These are phyloP conservation scores for Dendrocopos noguchii DNA, from an alignment of 2,113 vertebrate species.

Conservation along the genomic window DNA sequence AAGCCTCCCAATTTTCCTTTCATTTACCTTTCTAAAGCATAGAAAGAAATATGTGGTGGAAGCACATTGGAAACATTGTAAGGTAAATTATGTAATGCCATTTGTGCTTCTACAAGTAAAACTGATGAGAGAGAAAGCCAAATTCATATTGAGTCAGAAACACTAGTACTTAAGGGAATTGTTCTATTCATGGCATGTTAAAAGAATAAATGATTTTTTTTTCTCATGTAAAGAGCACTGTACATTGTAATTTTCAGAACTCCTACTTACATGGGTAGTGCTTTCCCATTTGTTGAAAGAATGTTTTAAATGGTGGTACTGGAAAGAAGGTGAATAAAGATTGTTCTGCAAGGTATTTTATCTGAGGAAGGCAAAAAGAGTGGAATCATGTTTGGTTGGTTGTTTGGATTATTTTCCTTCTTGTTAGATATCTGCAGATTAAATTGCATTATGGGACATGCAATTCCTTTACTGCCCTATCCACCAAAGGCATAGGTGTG, in stretches of 20 bases:
- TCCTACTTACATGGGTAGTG: not conserved
- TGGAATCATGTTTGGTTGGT: not conserved
- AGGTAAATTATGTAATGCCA: not conserved
- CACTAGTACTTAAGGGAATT: not conserved
- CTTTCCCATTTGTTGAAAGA: not conserved
- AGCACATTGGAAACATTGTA: not conserved
- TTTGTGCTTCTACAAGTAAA: conserved; percentile 9
- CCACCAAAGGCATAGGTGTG: not conserved
- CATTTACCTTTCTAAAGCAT: not conserved
- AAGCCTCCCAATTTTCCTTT: not conserved
- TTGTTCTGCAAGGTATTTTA: not conserved
- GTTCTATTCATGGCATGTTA: not conserved
- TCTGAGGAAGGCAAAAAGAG: not conserved
- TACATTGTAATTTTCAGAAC: not conserved
- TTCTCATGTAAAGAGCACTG: not conserved
- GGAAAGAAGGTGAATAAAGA: not conserved
- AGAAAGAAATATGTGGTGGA: not conserved
- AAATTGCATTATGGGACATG: not conserved
- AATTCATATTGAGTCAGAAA: not conserved
- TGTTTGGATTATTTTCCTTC: fast-evolving
- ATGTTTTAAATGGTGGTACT: not conserved
- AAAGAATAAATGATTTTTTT: conserved; percentile 3
- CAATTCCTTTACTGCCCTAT: not conserved
- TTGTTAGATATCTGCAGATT: not conserved
- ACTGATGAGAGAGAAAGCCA: not conserved